Evolutionary conservation across 30 jellyfish, hydroid and myxozoan species (phyloP), one percentile per base, ranked within the genome.

Genomic region (Clytia hemisphaerica): DNA sequence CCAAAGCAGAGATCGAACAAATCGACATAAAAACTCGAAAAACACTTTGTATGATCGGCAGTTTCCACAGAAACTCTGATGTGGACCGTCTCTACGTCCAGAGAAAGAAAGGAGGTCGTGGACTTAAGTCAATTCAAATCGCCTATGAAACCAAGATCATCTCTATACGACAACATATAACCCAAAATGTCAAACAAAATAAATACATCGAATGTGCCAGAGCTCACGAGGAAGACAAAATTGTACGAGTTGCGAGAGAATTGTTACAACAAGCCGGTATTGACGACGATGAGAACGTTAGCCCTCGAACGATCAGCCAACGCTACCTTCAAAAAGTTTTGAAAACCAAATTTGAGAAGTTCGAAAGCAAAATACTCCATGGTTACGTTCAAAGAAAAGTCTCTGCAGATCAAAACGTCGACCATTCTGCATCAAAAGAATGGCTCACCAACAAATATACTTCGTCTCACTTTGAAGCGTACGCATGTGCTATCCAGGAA

Each of bases 371-470:
- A 10, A 10, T 7, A 40, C 53, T 40, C n/a, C 53, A 40, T n/a
- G 53, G 53, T 40, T 40, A 40, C 53, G n/a, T 40, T n/a, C 53
- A 40, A n/a, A 40, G 53, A 40, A 40, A 40, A 40, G 53, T 40
- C 53, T 10, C 53, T 7, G 53, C 10, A 7, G n/a, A 40, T 40
- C 14, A 10, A 10, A 40, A 40, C 53, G n/a, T 40, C n/a, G 53
- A 40, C 53, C n/a, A n/a, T n/a, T n/a, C n/a, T n/a, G n/a, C n/a
- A n/a, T n/a, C n/a, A n/a, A n/a, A n/a, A n/a, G n/a, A n/a, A n/a
- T n/a, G n/a, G n/a, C n/a, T n/a, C n/a, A n/a, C n/a, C n/a, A n/a
- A n/a, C n/a, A n/a, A n/a, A n/a, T n/a, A n/a, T n/a, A n/a, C n/a
- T n/a, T n/a, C n/a, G n/a, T n/a, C n/a, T n/a, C n/a, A n/a, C n/a